Evolutionary conservation across 2,113 vertebrate genomes (phyloP).

Genomic region (Vidua macroura): DNA sequence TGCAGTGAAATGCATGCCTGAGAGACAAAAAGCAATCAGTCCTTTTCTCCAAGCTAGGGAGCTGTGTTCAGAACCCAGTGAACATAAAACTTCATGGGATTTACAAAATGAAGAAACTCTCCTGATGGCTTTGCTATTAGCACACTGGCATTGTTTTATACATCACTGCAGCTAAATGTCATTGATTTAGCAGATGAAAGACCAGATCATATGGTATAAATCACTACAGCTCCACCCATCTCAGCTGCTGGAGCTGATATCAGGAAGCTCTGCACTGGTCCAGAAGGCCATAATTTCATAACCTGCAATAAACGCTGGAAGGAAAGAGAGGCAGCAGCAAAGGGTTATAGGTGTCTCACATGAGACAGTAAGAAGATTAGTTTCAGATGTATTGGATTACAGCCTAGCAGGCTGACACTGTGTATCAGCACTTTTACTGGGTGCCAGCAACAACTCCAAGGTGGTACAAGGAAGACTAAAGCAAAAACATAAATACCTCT

Average conservation of each 20-base stretch:
- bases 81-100: background rate
- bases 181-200: background rate
- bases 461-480: background rate
- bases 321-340: background rate
- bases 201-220: background rate
- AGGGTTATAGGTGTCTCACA: background rate
- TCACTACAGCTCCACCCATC: background rate
- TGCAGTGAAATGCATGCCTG: background rate
- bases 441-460: slow-evolving; percentile 18
- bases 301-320: slow-evolving; percentile 17
- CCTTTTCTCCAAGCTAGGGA: background rate
- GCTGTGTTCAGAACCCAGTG: background rate
- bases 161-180: background rate
- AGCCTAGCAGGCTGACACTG: slow-evolving; percentile 41
- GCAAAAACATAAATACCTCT: slow-evolving; percentile 41
- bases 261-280: background rate
- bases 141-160: background rate
- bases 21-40: background rate
- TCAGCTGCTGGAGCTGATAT: background rate
- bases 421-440: slow-evolving; percentile 50
- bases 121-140: background rate
- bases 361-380: slow-evolving; percentile 42
- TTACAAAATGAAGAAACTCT: background rate
- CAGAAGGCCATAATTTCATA: background rate
- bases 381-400: slow-evolving; percentile 68